Conservation (phyloP, 2,113 vertebrate species). For the Pongo pygmaeus region DNA sequence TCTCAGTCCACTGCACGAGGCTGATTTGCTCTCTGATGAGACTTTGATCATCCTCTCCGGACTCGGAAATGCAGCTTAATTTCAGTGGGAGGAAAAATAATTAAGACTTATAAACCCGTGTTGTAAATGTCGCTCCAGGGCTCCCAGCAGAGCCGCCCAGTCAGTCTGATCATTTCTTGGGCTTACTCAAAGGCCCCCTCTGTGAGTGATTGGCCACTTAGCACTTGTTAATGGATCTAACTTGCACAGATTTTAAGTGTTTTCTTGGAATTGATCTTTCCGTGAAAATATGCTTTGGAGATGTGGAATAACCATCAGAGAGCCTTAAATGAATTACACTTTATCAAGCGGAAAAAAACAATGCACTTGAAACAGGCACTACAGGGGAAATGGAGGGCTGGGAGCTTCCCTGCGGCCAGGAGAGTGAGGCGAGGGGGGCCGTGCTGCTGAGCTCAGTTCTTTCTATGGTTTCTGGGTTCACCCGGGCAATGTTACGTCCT, state of each 20-base stretch:
- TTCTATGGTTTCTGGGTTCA: background rate
- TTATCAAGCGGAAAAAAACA: conserved; percentile 78
- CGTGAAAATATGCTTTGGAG: conserved; percentile 78
- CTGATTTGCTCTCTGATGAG: background rate
- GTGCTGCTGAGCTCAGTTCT: fast-evolving
- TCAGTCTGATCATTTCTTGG: conserved; percentile 58
- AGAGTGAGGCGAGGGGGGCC: fast-evolving
- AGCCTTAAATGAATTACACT: conserved; percentile 76
- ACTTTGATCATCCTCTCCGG: background rate
- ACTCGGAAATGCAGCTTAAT: conserved; percentile 49
- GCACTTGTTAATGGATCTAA: conserved; percentile 73
- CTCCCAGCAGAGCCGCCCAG: background rate
- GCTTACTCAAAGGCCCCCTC: conserved; percentile 50
- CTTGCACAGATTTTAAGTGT: conserved; percentile 72
- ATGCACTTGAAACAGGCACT: conserved; percentile 69
- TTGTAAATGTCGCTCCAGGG: background rate
- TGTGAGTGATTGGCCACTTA: conserved; percentile 72
- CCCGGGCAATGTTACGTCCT: background rate
- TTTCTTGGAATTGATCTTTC: conserved; percentile 66
- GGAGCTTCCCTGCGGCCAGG: background rate
- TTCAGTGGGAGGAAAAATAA: conserved; percentile 60
- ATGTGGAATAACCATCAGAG: conserved; percentile 71
- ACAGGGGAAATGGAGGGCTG: conserved; percentile 53
- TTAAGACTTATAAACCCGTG: conserved; percentile 59
- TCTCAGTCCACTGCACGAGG: fast-evolving